These are phyloP conservation scores for Bostrychus sinensis DNA, from an alignment of 2,113 vertebrate genomes.

Conservation along the genomic window DNA sequence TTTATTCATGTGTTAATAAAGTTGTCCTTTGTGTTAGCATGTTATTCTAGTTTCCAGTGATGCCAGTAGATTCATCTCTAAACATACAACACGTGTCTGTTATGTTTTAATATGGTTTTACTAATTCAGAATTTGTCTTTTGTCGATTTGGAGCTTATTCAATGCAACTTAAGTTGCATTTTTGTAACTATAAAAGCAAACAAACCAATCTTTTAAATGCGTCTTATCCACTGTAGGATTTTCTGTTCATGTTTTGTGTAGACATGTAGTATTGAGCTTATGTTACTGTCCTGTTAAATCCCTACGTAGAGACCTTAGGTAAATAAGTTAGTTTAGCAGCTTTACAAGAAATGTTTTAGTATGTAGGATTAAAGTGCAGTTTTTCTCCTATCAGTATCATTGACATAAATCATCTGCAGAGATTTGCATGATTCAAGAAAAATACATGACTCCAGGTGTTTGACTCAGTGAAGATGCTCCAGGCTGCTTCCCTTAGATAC, in stretches of 20 bases:
- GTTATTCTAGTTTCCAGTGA: background rate
- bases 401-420: conserved; percentile 8
- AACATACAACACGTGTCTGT: too few relatives aligned
- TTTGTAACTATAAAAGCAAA: conserved; percentile 60
- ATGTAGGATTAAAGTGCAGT: conserved; percentile 2
- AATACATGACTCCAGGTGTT: conserved; percentile 15
- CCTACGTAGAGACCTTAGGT: too few relatives aligned
- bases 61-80: background rate
- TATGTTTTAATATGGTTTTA: conserved; percentile 14
- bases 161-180: conserved; percentile 69
- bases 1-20: background rate
- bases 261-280: too few relatives aligned
- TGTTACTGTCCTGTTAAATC: conserved; percentile 28
- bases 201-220: too few relatives aligned
- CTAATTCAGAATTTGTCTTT: conserved; percentile 57
- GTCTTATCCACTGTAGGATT: conserved; percentile 39
- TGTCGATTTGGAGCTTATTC: conserved; percentile 71
- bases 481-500: conserved; percentile 34
- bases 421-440: background rate
- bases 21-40: background rate
- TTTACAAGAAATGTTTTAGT: too few relatives aligned
- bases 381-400: background rate
- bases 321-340: too few relatives aligned
- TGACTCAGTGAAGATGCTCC: conserved; percentile 22
- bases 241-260: conserved; percentile 36